Evolutionary conservation across 2,113 vertebrate genomes (phyloP), one percentile per base, ranked within the genome.

Genomic region (Leucopsar rothschildi): DNA sequence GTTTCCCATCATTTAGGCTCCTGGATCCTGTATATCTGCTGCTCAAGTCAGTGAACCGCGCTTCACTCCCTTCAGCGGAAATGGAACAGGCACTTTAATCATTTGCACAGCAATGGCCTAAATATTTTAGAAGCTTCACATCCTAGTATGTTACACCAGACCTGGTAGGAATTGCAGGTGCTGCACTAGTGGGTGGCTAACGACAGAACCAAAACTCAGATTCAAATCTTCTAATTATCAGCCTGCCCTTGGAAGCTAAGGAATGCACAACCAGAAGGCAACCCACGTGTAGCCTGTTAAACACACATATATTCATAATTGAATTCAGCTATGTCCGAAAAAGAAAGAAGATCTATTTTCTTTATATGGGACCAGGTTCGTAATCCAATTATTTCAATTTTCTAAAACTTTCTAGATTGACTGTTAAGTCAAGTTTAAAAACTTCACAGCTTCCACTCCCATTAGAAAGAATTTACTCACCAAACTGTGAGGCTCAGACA

Each of bases 131-230:
- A 72, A 44, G 90, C 57, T 94, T 94, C 85, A 79, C 47, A 44
- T 42, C 63, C 86, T 37, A 15, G 23, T 49, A 96, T 79, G 40
- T 79, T 57, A 86, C 78, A 82, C 19, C 70, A 94, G 65, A 69
- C 57, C 55, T 53, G 78, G 86, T 14, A 35, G 56, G 55, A 83
- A 10, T 47, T 52, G 92, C 87, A 94, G 78, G 82, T 72, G 84
- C 81, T 71, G 68, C 1, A 2, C 81, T 33, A 35, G 57, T 90
- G 70, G 66, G 39, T 4, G 2, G 76, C 39, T 85, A 80, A 61
- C 55, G 72, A 50, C 76, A 95, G 47, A 83, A 83, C n/a, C 92
- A 87, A 86, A 93, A 93, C 63, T 84, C 76, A 40, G 80, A 93
- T 84, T 68, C 64, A 64, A 28, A 78, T 89, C 88, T 90, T 28